These are phyloP conservation scores for Candoia aspera DNA, from an alignment of 2,113 vertebrate genomes.

Conservation along the genomic window DNA sequence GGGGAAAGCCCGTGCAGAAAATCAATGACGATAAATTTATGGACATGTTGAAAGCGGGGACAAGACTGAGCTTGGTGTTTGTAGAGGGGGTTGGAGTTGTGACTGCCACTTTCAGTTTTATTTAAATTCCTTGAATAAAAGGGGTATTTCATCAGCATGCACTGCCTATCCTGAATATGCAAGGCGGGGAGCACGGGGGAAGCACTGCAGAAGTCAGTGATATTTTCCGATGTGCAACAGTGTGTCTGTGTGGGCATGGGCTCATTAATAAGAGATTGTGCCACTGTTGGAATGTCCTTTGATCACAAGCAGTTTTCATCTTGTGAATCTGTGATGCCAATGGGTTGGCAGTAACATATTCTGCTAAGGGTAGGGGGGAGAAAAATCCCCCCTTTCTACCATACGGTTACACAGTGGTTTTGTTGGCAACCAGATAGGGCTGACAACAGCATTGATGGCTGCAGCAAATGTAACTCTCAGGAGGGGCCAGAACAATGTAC, in stretches of 20 bases:
- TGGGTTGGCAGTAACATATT: conserved; percentile 37
- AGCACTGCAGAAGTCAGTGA: neutral
- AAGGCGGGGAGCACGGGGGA: too few relatives aligned
- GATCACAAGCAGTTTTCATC: conserved; percentile 20
- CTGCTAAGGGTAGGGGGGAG: neutral
- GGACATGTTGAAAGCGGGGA: neutral
- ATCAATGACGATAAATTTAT: neutral
- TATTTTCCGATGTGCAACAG: neutral
- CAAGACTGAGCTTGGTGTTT: neutral
- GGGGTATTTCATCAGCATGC: neutral
- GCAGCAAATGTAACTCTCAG: neutral
- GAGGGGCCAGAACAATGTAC: neutral
- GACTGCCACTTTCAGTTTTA: neutral
- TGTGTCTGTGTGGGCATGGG: neutral
- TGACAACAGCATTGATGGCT: conserved; percentile 4
- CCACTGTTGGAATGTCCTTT: conserved; percentile 23
- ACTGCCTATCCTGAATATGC: neutral
- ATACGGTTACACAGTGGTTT: neutral
- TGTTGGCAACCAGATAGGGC: neutral
- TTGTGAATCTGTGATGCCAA: conserved; percentile 32
- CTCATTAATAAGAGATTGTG: conserved; percentile 12
- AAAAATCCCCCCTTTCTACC: neutral
- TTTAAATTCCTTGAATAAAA: neutral
- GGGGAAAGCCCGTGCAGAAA: neutral
- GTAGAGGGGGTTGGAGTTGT: neutral